Conservation (phyloP, 2,113 vertebrate species). For the Sigmodon hispidus region DNA sequence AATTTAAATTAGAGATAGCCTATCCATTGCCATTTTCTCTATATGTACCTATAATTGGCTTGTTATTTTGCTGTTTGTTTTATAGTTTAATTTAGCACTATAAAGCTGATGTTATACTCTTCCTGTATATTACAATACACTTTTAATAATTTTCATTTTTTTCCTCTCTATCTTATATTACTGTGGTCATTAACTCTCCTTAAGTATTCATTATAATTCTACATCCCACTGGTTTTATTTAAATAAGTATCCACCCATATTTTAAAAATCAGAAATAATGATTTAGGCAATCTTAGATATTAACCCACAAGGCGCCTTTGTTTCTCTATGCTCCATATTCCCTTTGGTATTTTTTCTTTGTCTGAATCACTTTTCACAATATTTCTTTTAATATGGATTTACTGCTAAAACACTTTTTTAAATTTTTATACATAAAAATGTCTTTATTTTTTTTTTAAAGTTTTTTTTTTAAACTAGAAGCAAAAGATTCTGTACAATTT, state of each 20-base stretch:
- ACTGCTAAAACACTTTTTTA: background rate
- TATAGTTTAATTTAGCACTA: background rate
- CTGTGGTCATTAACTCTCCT: background rate
- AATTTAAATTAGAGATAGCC: slow-evolving; percentile 10
- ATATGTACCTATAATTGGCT: background rate
- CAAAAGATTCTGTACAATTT: background rate
- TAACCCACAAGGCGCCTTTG: background rate
- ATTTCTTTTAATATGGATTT: background rate
- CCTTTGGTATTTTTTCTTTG: background rate
- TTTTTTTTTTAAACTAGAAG: background rate
- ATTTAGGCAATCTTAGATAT: background rate
- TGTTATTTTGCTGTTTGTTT: background rate
- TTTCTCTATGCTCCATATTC: background rate
- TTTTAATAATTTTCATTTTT: background rate
- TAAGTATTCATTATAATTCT: background rate
- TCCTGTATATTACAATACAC: background rate
- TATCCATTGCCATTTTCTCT: background rate
- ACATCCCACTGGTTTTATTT: background rate
- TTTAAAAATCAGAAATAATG: background rate
- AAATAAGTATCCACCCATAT: background rate
- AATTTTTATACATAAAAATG: background rate
- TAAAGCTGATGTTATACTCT: background rate
- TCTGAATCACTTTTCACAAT: background rate
- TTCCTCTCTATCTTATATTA: background rate
- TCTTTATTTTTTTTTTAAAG: slow-evolving; percentile 9